Percentiles rank a stretch among this genome's conserved stretches.
Evolutionary conservation across 2,113 vertebrate genomes (phyloP).

Genomic region (Cinclus mexicanus): DNA sequence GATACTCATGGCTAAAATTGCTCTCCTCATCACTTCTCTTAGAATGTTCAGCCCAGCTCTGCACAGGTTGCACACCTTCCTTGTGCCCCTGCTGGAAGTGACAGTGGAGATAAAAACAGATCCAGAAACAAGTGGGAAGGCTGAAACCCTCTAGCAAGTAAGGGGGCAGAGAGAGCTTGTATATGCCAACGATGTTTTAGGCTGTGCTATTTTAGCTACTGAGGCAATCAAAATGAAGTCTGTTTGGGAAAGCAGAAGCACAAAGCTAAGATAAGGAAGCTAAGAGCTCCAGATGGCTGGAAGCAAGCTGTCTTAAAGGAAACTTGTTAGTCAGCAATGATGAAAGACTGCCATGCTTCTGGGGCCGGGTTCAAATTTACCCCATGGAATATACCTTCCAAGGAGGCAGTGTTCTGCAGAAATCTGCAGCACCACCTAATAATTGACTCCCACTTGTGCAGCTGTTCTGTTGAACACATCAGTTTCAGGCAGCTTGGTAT

Average conservation of each 20-base stretch:
- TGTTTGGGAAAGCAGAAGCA: neutral
- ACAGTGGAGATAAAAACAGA: neutral
- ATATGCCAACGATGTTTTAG: neutral
- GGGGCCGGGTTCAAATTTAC: neutral
- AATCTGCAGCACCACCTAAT: neutral
- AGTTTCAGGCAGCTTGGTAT: neutral
- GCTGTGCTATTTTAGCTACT: neutral
- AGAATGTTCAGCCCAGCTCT: neutral
- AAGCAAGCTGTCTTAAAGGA: neutral
- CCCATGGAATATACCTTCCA: neutral
- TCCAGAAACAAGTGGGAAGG: neutral
- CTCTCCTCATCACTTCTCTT: constrained; percentile 50
- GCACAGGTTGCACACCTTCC: neutral
- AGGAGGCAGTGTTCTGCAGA: neutral
- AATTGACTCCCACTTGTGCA: neutral
- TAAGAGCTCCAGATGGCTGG: neutral
- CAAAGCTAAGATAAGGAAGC: neutral
- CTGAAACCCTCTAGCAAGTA: neutral
- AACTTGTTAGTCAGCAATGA: neutral
- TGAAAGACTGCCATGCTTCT: neutral
- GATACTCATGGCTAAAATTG: constrained; percentile 61
- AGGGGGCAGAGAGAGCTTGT: neutral
- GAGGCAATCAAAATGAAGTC: neutral
- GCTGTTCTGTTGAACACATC: neutral
- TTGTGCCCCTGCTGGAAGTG: neutral